Evolutionary conservation across 1,140 invertebrate genomes (phyloP), one percentile per base, ranked within the genome.

Genomic region (Chelonus insularis): DNA sequence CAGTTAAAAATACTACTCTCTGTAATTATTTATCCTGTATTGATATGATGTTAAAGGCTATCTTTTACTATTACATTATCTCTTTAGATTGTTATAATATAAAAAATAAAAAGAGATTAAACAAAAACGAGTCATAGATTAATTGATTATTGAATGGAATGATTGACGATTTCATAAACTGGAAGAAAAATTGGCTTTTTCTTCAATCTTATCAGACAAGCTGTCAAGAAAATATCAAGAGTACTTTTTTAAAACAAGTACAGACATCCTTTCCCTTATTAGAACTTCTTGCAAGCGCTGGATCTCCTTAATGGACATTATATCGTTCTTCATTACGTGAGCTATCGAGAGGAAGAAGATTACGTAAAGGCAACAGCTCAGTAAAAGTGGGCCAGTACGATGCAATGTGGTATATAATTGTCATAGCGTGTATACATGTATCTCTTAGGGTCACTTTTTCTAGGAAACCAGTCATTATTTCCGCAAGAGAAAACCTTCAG

Each of bases 331-430:
- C 41, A 18, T 37, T 32, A 47, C 25, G 18, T 18, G 18, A 45
- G 41, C 18, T 8, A 45, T 45, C 7, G 52, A 37, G 34, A 37
- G 36, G 34, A 39, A 20, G 52, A 39, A n/a, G 34, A 51, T 59
- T 59, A 51, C 57, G 47, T 51, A 59, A 59, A 56, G 8, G 34
- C 32, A 12, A 25, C 48, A 50, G 55, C 36, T 11, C 29, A 32
- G 48, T 60, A 60, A 60, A 60, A 60, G 57, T 60, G 57, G 47
- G 57, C 57, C 57, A 58, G 14, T 11, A 21, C 32, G 43, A 56
- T 18, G 32, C 47, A 36, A 47, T 12, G 45, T 32, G n/a, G 25
- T 50, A 9, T 12, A 60, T 60, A 41, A 60, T 52, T 51, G 25
- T 43, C 9, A 14, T 60, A 39, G 16, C 48, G 45, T 59, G 45